Conservation (phyloP, 2,797 vertebrate genomes). For the Brachyalestes nurse region DNA sequence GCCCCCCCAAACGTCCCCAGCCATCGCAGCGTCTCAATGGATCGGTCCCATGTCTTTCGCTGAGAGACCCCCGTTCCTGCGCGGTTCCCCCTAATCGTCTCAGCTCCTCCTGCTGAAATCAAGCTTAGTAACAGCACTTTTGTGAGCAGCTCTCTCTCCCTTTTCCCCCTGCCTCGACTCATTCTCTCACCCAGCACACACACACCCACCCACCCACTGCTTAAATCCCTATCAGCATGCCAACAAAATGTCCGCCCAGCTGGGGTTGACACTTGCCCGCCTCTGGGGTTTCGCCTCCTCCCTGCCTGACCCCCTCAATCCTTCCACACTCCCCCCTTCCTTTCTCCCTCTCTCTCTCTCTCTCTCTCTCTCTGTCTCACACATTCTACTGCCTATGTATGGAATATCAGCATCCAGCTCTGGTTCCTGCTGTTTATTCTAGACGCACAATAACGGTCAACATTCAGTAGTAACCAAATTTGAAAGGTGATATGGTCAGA, state of each 20-base stretch:
- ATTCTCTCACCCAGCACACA: slow-evolving; percentile 80
- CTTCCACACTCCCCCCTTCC: slow-evolving; percentile 58
- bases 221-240: slow-evolving; percentile 87
- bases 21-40: slow-evolving; percentile 76
- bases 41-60: slow-evolving; percentile 68
- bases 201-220: slow-evolving; percentile 80
- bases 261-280: slow-evolving; percentile 78
- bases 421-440: neutral
- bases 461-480: neutral
- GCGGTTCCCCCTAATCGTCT: slow-evolving; percentile 77
- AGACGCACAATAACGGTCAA: neutral
- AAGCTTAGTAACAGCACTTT: slow-evolving; percentile 81
- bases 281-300: slow-evolving; percentile 80
- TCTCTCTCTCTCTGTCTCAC: neutral
- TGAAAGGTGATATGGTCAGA: neutral
- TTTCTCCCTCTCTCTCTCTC: slow-evolving; percentile 24
- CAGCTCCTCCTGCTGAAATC: slow-evolving; percentile 78
- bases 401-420: slow-evolving; percentile 45
- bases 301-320: slow-evolving; percentile 72
- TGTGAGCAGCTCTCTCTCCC: slow-evolving; percentile 66
- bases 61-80: slow-evolving; percentile 63
- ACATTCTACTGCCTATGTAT: slow-evolving; percentile 58
- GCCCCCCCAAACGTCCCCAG: slow-evolving; percentile 51
- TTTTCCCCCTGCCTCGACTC: slow-evolving; percentile 54
- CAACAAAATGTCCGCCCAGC: slow-evolving; percentile 86